Base-by-base conservation (phyloP, 1,140 invertebrate genomes). In the Parapsyche elsis region DNA sequence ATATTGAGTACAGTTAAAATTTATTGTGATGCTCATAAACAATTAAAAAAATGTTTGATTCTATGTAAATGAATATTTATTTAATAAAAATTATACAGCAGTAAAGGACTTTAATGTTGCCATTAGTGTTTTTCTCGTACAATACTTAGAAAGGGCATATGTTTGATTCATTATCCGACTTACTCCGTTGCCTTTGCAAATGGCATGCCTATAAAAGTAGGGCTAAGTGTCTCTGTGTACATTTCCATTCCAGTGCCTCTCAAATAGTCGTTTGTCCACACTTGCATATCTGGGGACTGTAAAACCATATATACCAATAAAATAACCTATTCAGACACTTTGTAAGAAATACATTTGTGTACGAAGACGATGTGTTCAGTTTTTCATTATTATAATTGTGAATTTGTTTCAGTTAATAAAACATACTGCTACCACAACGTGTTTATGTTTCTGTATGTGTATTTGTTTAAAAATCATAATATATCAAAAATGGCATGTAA, bases 241-340 rank as follows among this genome's bases (percentile, higher is more conserved):
- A 99, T 98, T 92, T 99, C 98, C 97, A 99, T 98, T 85, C 97
- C 97, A 83, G 98, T 98, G 86, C 98, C 98, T 86, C 97, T 93
- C 87, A 99, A 93, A 92, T 99, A 99, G 92, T 99, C 97, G 92
- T 98, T 97, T 91, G 97, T 97, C 97, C 98, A 99, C 89, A 95
- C 93, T 89, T 96, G 95, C 92, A 97, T 97, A 89, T 97, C 94
- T 89, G 94, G 93, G 87, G 95, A 96, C 95, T 97, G 92, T 89
- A 83, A 83, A 80, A 83, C 74, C 77, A 83, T 61, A 81, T 71
- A 57, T n/a, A 38, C 30, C 30, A 81, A 81, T 77, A 53, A 38
- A 77, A 80, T 73, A 75, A 38, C 30, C 30, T 38, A 38, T 38
- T 38, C 30, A 38, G 30, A 57, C 53, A 57, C 14, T 16, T 57